Base-by-base conservation (phyloP, 1,140 invertebrate genomes). In the Andrena cerasifolii region DNA sequence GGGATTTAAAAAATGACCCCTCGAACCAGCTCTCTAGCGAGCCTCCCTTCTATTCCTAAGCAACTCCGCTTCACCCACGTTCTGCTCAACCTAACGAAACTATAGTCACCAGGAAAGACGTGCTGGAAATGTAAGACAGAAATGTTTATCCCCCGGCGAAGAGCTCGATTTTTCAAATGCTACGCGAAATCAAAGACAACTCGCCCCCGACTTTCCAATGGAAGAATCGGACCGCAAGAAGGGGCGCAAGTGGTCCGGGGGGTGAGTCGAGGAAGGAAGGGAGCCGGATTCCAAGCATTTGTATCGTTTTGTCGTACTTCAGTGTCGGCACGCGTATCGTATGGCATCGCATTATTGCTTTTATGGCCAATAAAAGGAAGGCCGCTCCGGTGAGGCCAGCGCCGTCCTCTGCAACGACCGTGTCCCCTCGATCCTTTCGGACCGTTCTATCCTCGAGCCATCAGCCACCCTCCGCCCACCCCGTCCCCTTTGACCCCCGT, bases 301-400 rank as follows among this genome's bases (percentile, higher is more conserved):
- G 89, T 91, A 91, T 90, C 90, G 86, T 89, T 91, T 91, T 88
- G 86, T 90, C 83, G 89, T 90, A 82, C 75, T 85, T 86, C 80
- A 88, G 84, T 72, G 76, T 74, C 82, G 88, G 87, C 89, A 88
- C 86, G 87, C 86, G 88, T 84, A 90, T 89, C 85, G 83, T 87
- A 90, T 87, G 83, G 88, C 79, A 86, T 85, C 86, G 88, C 79
- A 92, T 92, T 92, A 92, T 92, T 92, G 88, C 89, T 89, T 92
- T 92, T 91, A 91, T 92, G 85, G 90, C 85, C 91, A 91, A 92
- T 92, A 92, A 92, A 89, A 90, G 79, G 85, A 86, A 86, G 74
- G 85, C 89, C 84, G 79, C 79, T 79, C 77, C 87, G 84, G 79
- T 77, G 84, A 82, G 79, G 75, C 40, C 53, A 47, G 43, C 26